phyloP scores from a whole-genome alignment of 1,140 invertebrate genomes.

The Pemphigus obesinymphae region DNA sequence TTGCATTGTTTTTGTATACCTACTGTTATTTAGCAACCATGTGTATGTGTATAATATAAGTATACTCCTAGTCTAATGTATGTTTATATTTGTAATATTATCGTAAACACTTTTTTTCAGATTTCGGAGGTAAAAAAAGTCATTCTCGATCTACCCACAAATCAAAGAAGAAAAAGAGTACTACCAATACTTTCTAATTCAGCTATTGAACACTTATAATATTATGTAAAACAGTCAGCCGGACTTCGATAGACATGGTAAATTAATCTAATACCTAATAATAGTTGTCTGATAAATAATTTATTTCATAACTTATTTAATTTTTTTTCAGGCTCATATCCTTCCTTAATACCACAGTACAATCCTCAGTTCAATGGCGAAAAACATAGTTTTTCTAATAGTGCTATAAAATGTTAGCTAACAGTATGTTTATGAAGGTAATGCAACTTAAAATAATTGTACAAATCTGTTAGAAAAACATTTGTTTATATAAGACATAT shows the following conservation, averaged over 20 bases:
- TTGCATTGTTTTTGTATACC: not conserved
- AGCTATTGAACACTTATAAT: not conserved
- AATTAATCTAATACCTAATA: not conserved
- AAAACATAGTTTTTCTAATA: not conserved
- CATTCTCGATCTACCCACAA: not conserved
- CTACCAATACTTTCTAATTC: not conserved
- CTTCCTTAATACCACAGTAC: constrained; percentile 25
- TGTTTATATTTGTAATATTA: not conserved
- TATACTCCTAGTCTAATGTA: not conserved
- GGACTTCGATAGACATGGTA: constrained; percentile 32
- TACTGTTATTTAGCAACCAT: constrained; percentile 13
- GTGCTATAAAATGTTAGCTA: constrained; percentile 17
- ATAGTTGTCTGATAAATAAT: not conserved
- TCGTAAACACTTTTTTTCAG: not conserved
- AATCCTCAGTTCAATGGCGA: not conserved
- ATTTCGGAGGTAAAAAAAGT: constrained; percentile 13
- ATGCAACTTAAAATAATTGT: not conserved
- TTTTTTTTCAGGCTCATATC: constrained; percentile 18
- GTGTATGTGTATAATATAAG: not conserved
- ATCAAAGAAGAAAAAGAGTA: constrained; percentile 23
- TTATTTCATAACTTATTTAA: not conserved
- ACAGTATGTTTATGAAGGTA: constrained; percentile 36
- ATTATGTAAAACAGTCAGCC: constrained; percentile 30
- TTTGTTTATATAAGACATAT: not conserved
- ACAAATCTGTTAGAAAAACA: too few relatives aligned